A percentile compares a stretch with the other conserved stretches of the same genome.
Conservation (phyloP, 2,797 vertebrate genomes). For the Aeoliscus strigatus region DNA sequence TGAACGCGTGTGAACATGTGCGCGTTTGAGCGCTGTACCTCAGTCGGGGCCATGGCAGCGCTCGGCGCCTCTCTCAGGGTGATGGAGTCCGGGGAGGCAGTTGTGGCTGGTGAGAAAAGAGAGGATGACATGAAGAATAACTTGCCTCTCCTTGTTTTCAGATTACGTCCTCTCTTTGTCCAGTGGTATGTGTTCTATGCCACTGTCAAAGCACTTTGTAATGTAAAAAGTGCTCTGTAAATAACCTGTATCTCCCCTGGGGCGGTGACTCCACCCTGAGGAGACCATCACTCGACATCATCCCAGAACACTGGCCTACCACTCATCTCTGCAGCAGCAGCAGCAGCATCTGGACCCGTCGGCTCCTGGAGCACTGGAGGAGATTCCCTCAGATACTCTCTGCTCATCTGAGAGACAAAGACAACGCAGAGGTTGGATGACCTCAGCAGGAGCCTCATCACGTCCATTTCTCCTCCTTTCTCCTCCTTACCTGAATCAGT, state of each 20-base stretch:
- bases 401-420: conserved; percentile 38
- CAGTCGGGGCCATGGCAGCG: conserved; percentile 3
- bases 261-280: not conserved
- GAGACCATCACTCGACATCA: conserved; percentile 4
- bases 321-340: conserved; percentile 10
- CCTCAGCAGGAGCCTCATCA: too few relatives aligned
- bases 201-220: too few relatives aligned
- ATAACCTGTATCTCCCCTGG: too few relatives aligned
- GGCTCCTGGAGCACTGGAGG: conserved; percentile 19
- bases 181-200: too few relatives aligned
- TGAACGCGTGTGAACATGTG: not conserved
- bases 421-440: not conserved
- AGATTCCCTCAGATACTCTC: conserved; percentile 16
- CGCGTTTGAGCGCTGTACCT: conserved; percentile 35
- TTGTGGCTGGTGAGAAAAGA: conserved; percentile 44
- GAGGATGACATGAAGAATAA: too few relatives aligned
- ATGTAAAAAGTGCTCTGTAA: too few relatives aligned
- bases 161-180: too few relatives aligned
- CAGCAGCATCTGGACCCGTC: conserved; percentile 12
- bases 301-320: conserved; percentile 30
- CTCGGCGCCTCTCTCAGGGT: conserved; percentile 62
- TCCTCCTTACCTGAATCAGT: conserved; percentile 70
- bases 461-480: not conserved
- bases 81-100: conserved; percentile 63
- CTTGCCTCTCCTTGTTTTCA: too few relatives aligned